Conservation (phyloP, 2,888 invertebrate genomes). For the Idaea aversata region DNA sequence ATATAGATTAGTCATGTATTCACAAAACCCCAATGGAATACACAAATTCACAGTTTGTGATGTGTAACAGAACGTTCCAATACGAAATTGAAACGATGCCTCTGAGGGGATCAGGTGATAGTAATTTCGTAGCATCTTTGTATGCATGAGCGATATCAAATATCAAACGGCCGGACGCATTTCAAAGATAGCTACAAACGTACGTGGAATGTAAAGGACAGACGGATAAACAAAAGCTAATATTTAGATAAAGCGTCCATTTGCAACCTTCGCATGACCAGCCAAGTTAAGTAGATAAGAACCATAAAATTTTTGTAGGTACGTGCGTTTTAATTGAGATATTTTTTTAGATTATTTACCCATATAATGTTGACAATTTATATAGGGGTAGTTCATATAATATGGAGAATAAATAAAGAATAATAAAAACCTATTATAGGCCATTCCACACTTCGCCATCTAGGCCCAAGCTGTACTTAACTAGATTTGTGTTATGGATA, state of each 20-base stretch:
- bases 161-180: slow-evolving; percentile 45
- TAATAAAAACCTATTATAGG: too few species aligned
- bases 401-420: too few species aligned
- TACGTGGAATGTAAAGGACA: slow-evolving; percentile 55
- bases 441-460: too few species aligned
- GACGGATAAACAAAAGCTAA: slow-evolving; percentile 62
- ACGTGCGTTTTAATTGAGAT: slow-evolving; percentile 41
- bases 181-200: slow-evolving; percentile 52
- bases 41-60: slow-evolving; percentile 7
- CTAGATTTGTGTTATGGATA: too few species aligned
- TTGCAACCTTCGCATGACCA: slow-evolving; percentile 53
- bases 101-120: slow-evolving; percentile 30
- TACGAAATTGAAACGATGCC: slow-evolving; percentile 16
- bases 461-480: too few species aligned
- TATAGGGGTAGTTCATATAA: too few species aligned
- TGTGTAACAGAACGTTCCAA: slow-evolving; percentile 13
- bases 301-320: slow-evolving; percentile 44
- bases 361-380: too few species aligned
- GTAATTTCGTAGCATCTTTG: slow-evolving; percentile 37
- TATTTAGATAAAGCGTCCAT: slow-evolving; percentile 63
- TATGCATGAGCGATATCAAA: slow-evolving; percentile 54
- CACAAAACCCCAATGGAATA: slow-evolving; percentile 7
- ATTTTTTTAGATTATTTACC: too few species aligned
- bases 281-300: slow-evolving; percentile 57
- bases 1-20: neutral